phyloP scores from a whole-genome alignment of 2,797 vertebrate species.

The Micropoecilia bifurca region DNA sequence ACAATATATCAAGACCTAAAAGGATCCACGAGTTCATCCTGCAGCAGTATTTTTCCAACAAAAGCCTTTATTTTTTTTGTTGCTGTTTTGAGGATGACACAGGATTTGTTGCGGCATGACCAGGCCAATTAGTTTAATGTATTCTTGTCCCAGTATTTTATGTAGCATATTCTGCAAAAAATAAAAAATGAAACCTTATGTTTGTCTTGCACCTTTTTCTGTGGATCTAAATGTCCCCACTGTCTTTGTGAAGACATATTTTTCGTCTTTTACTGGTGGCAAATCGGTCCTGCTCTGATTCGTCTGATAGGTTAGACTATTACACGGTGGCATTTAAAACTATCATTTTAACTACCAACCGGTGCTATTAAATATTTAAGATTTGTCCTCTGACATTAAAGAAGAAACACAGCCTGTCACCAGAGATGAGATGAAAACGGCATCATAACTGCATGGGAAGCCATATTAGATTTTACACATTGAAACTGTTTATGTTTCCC shows the following conservation, averaged over 20 bases:
- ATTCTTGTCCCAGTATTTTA: slow-evolving; percentile 49
- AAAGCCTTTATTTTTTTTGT: slow-evolving; percentile 18
- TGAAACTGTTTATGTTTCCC: neutral
- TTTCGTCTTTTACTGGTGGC: slow-evolving; percentile 20
- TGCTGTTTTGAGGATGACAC: slow-evolving; percentile 39
- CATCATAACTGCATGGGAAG: neutral
- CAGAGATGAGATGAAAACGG: neutral
- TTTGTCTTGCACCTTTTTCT: slow-evolving; percentile 17
- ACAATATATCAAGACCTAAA: slow-evolving; percentile 24
- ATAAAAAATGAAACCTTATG: slow-evolving; percentile 32
- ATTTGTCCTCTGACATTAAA: neutral
- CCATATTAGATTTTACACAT: neutral
- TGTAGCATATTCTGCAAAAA: slow-evolving; percentile 54
- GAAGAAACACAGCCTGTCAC: slow-evolving; percentile 13
- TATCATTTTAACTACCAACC: slow-evolving; percentile 10
- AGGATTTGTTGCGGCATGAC: slow-evolving; percentile 55
- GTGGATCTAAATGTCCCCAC: slow-evolving; percentile 36
- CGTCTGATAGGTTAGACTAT: slow-evolving; percentile 11
- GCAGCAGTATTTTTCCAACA: slow-evolving; percentile 29
- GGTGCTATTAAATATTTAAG: slow-evolving; percentile 24
- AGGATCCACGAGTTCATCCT: slow-evolving; percentile 18
- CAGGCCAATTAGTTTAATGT: slow-evolving; percentile 70
- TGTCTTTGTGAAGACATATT: slow-evolving; percentile 38
- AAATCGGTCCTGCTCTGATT: slow-evolving; percentile 10
- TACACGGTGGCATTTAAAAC: slow-evolving; percentile 32